phyloP scores from a whole-genome alignment of 2,888 invertebrate species.

The Pristionchus exspectatus region DNA sequence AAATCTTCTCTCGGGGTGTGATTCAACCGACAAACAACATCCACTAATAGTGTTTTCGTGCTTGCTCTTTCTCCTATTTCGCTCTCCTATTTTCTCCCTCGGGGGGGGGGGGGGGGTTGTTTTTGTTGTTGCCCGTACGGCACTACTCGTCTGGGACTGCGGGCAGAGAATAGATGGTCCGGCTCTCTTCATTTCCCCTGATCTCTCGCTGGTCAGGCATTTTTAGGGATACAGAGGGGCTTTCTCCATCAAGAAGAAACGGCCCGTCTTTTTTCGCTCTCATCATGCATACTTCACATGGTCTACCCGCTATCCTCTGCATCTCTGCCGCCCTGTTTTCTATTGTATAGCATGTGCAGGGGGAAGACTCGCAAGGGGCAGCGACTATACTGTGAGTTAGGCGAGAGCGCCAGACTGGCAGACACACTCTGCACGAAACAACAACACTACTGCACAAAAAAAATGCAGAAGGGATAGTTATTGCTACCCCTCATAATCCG shows the following conservation, averaged over 20 bases:
- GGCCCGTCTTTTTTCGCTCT: not conserved
- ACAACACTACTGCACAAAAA: not conserved
- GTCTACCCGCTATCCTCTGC: not conserved
- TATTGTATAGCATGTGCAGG: not conserved
- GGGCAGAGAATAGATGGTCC: not conserved
- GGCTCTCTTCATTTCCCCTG: not conserved
- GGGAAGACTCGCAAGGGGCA: not conserved
- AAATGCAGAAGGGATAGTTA: not conserved
- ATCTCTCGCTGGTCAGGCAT: not conserved
- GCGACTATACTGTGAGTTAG: not conserved
- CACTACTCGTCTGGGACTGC: not conserved
- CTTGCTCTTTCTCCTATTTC: not conserved
- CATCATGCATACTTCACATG: not conserved
- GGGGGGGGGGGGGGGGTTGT: no score
- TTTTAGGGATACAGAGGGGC: not conserved
- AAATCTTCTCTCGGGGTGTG: not conserved
- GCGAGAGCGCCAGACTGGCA: not conserved
- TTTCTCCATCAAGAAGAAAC: not conserved
- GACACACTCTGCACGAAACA: not conserved
- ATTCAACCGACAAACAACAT: not conserved
- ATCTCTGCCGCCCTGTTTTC: not conserved
- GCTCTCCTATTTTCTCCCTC: not conserved
- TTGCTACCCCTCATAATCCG: not conserved
- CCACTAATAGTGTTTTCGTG: constrained; percentile 36
- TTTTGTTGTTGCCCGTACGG: not conserved